Evolutionary conservation across 2,113 vertebrate genomes (phyloP), one percentile per base, ranked within the genome.

Genomic region (Engystomops pustulosus): DNA sequence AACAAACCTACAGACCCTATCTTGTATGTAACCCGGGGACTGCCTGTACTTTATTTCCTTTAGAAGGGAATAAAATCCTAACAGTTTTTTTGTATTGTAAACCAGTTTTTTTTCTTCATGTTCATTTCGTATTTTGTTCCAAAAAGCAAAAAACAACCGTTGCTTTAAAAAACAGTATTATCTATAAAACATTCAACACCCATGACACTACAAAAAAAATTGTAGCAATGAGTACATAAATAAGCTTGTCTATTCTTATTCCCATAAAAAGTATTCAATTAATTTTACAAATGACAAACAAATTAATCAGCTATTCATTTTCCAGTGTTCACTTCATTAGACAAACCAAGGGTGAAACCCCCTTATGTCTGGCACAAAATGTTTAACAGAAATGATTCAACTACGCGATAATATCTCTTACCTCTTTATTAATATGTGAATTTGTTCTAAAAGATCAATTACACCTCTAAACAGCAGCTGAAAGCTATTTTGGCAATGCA

Each of bases 381-480:
- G 68, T 60, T 72, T 51, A 69, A 72, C 68, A 72, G 23, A 82
- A 41, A 74, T 32, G 25, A 82, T 74, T 60, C 69, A 45, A 34
- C 69, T 60, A 7, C 70, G 68, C 25, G 34, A 71, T 82, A 44
- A 68, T 80, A 82, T 82, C 51, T 72, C 69, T 72, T 82, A 82
- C 69, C 51, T 44, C 68, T 82, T 38, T 82, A 72, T 82, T 72
- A 82, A 82, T 58, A 82, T 58, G 68, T 72, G 68, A 82, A 72
- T 82, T 82, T 71, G 36, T 72, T 82, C 25, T 30, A 74, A 82
- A 60, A 82, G 80, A 82, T 82, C 80, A 82, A 82, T 82, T 82
- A 72, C 51, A 72, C 68, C 45, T 82, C 53, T 82, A 47, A 82
- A 74, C 69, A 82, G 23, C 68, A 82, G 68, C 80, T 82, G 80